A percentile compares a stretch with the other conserved stretches of the same genome.
Evolutionary conservation across 53 echinoderm and acorn worm genomes (phyloP).

Genomic region (Henricia sp.): DNA sequence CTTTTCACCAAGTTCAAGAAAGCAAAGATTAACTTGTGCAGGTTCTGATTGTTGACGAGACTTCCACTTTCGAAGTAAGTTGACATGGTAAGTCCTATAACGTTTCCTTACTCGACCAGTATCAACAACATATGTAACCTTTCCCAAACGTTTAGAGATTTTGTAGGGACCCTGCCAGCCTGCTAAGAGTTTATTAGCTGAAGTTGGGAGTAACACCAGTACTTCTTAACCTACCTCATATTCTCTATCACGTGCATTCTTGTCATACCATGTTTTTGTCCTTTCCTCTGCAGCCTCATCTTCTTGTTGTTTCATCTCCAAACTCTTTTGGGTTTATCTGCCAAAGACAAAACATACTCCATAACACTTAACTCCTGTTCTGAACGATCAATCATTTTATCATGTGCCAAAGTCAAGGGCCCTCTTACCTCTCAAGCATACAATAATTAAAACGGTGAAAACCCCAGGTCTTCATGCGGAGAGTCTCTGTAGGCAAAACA

Average conservation of each 20-base stretch:
- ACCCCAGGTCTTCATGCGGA: slow-evolving; percentile 11
- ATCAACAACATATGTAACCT: slow-evolving; percentile 48
- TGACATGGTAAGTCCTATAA: neutral
- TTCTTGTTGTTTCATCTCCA: slow-evolving; percentile 10
- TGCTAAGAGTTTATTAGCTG: neutral
- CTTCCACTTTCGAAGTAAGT: neutral
- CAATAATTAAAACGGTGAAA: neutral
- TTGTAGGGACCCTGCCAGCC: slow-evolving; percentile 57
- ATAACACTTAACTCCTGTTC: neutral
- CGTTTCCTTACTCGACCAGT: neutral
- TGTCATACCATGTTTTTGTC: slow-evolving; percentile 17
- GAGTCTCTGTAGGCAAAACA: slow-evolving; percentile 16
- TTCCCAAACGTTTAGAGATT: slow-evolving; percentile 10
- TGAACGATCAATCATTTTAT: neutral
- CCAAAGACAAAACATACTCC: neutral
- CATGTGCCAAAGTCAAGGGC: neutral
- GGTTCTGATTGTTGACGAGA: neutral
- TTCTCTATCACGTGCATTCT: slow-evolving; percentile 1
- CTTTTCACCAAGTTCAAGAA: neutral
- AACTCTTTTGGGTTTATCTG: neutral
- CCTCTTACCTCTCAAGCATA: slow-evolving; percentile 4
- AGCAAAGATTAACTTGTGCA: neutral
- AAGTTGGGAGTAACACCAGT: slow-evolving; percentile 11
- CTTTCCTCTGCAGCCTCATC: neutral
- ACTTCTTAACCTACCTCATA: neutral